Evolutionary conservation across 23 tunicate species (phyloP), one percentile per base, ranked within the genome.

Genomic region (Botrylloides violaceus): DNA sequence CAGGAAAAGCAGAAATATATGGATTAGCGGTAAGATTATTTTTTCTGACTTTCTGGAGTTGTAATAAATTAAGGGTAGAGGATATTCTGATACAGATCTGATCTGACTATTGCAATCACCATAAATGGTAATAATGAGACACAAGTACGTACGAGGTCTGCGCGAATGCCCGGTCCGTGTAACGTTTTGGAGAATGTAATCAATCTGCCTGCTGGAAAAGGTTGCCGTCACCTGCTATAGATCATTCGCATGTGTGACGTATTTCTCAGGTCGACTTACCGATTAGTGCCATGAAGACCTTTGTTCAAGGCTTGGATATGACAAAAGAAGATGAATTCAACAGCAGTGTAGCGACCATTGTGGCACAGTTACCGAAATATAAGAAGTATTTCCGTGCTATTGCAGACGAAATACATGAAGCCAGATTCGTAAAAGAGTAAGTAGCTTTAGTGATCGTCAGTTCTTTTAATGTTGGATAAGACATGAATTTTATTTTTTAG

Each of bases 11-110:
- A 0, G 66, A 61, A 30, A 35, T 80, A 18, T 87, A 80, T 49
- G 95, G 61, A n/a, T 30, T 87, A 6, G 95, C 95, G 22, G 95
- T 87, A 58, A 80, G 83, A 64, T 34, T n/a, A n/a, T n/a, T n/a
- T n/a, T n/a, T n/a, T n/a, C n/a, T n/a, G n/a, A n/a, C n/a, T n/a
- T n/a, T n/a, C n/a, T n/a, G n/a, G n/a, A n/a, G n/a, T n/a, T n/a
- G n/a, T n/a, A n/a, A n/a, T n/a, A n/a, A n/a, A n/a, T n/a, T n/a
- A n/a, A n/a, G n/a, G n/a, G n/a, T n/a, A n/a, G n/a, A n/a, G n/a
- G n/a, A n/a, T n/a, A n/a, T n/a, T n/a, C n/a, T n/a, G n/a, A n/a
- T n/a, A n/a, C n/a, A n/a, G n/a, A n/a, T n/a, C n/a, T n/a, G n/a
- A n/a, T n/a, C n/a, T n/a, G n/a, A n/a, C n/a, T n/a, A n/a, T n/a